These are phyloP conservation scores for Pseudotriccus pelzelni DNA, from an alignment of 2,797 vertebrate genomes.

Conservation along the genomic window DNA sequence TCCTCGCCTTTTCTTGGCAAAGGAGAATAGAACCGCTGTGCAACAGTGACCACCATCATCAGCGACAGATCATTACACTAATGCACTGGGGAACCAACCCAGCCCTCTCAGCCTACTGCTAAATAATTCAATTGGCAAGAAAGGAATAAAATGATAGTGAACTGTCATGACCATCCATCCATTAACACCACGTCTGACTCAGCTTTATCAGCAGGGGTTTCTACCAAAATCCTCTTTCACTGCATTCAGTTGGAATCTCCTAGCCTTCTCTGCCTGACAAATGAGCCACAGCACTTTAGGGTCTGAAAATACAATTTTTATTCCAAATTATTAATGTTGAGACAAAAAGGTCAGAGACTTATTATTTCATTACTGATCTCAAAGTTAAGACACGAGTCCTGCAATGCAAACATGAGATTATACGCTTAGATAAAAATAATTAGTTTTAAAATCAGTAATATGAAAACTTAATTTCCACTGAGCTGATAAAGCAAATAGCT, in stretches of 20 bases:
- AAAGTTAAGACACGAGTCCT: background rate
- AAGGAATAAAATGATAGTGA: background rate
- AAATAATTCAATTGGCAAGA: slow-evolving; percentile 24
- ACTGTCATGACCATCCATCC: background rate
- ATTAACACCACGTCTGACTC: background rate
- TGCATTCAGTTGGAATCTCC: background rate
- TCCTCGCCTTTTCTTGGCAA: background rate
- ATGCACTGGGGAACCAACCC: background rate
- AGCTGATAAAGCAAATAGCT: background rate
- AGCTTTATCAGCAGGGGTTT: background rate
- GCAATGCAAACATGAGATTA: background rate
- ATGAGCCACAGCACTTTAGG: background rate
- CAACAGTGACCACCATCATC: background rate
- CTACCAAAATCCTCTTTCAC: background rate
- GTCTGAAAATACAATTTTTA: background rate
- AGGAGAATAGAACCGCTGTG: background rate
- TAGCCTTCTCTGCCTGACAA: background rate
- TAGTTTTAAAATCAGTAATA: background rate
- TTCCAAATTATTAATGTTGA: background rate
- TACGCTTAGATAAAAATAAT: background rate
- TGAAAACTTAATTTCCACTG: background rate
- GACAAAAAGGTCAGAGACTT: background rate
- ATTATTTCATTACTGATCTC: background rate
- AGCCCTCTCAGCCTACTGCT: background rate
- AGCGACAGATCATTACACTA: background rate